A percentile compares a stretch with the other conserved stretches of the same genome.
These are phyloP conservation scores for Anadara kagoshimensis DNA, from an alignment of 1,140 invertebrate species.

Conservation along the genomic window DNA sequence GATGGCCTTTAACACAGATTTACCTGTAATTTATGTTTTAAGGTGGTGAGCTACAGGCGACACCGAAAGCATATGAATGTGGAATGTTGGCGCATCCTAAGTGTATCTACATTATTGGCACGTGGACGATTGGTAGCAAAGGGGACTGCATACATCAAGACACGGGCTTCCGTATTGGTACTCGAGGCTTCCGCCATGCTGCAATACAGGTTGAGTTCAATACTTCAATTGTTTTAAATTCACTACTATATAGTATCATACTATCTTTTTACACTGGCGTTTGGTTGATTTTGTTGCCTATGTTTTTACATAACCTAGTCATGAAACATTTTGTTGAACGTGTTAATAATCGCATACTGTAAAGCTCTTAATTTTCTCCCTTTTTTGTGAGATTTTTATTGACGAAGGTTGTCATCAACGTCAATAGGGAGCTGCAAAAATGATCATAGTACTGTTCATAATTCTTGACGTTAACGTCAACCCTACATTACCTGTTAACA, in stretches of 20 bases:
- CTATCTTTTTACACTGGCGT: background rate
- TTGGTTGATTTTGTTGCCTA: background rate
- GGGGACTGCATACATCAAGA: conserved; percentile 38
- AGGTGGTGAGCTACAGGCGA: background rate
- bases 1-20: too few relatives aligned
- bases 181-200: conserved; percentile 21
- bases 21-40: background rate
- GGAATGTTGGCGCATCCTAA: conserved; percentile 37
- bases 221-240: background rate
- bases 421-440: too few relatives aligned
- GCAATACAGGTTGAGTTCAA: conserved; percentile 31
- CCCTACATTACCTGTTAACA: too few relatives aligned
- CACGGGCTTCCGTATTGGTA: conserved; percentile 32
- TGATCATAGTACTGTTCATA: too few relatives aligned
- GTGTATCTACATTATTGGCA: conserved; percentile 37
- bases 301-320: background rate
- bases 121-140: conserved; percentile 41
- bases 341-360: too few relatives aligned
- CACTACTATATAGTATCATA: background rate
- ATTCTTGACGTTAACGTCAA: too few relatives aligned
- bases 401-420: too few relatives aligned
- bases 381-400: too few relatives aligned
- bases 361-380: too few relatives aligned
- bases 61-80: conserved; percentile 26
- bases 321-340: too few relatives aligned